A percentile compares a stretch with the other conserved stretches of the same genome.
phyloP scores from a whole-genome alignment of 64 coral and sea anemone genomes.

The Porites australiensis region DNA sequence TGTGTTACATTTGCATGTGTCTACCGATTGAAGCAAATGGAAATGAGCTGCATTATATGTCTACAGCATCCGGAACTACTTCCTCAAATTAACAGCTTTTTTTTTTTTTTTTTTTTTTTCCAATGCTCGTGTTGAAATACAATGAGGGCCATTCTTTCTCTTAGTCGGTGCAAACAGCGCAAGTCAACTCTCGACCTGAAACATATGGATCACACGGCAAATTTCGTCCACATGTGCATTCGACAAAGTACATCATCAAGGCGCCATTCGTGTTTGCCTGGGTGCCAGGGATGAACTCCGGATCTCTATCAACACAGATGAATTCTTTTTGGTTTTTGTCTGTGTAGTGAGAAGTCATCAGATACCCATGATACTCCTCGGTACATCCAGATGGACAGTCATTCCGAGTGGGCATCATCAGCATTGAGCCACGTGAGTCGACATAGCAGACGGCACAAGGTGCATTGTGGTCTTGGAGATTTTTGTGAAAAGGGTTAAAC shows the following conservation, averaged over 20 bases:
- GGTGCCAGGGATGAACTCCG: conserved; percentile 32
- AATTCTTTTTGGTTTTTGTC: background rate
- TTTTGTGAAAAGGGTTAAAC: background rate
- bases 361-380: conserved; percentile 43
- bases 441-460: conserved; percentile 40
- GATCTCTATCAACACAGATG: conserved; percentile 12
- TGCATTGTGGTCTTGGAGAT: background rate
- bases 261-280: background rate
- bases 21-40: too few species aligned
- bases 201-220: background rate
- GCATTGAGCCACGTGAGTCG: conserved; percentile 1
- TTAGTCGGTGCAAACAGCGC: background rate
- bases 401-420: conserved; percentile 53
- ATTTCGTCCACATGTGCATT: background rate
- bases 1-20: too few species aligned
- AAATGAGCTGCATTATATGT: too few species aligned
- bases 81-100: too few species aligned
- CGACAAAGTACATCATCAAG: conserved; percentile 12
- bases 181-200: background rate
- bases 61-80: too few species aligned
- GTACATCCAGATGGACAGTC: conserved; percentile 46
- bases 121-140: too few species aligned
- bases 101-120: too few species aligned
- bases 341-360: background rate
- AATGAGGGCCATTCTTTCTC: too few species aligned